These are phyloP conservation scores for Rhynchomys soricoides DNA, from an alignment of 2,113 vertebrate genomes.

Conservation along the genomic window DNA sequence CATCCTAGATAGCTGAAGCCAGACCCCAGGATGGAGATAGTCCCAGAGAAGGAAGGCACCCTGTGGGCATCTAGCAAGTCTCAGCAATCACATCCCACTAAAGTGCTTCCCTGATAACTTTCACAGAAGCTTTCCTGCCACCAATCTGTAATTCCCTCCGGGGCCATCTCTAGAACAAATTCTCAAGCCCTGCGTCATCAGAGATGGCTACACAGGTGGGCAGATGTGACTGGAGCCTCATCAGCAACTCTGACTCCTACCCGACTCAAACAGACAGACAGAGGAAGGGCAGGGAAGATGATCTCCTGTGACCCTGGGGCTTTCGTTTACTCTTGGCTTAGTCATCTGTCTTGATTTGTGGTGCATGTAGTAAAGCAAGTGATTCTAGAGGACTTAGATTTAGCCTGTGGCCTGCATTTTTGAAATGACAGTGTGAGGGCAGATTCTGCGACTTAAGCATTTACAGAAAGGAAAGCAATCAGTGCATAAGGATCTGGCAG, in stretches of 20 bases:
- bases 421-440: not conserved
- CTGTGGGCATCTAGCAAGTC: not conserved
- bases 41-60: not conserved
- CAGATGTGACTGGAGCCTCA: not conserved
- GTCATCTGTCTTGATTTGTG: not conserved
- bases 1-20: not conserved
- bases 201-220: not conserved
- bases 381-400: not conserved
- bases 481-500: constrained; percentile 18
- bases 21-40: not conserved
- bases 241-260: not conserved
- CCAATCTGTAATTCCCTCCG: not conserved
- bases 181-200: not conserved
- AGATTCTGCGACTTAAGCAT: not conserved
- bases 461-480: constrained; percentile 28
- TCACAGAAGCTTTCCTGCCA: not conserved
- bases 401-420: constrained; percentile 32
- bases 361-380: not conserved
- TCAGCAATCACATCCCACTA: not conserved
- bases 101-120: not conserved
- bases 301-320: not conserved
- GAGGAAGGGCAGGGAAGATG: not conserved
- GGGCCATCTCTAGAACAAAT: not conserved
- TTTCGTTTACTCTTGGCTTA: not conserved
- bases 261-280: not conserved